Evolutionary conservation across 2,888 invertebrate species (phyloP).

Genomic region (Andrena chrysosceles): DNA sequence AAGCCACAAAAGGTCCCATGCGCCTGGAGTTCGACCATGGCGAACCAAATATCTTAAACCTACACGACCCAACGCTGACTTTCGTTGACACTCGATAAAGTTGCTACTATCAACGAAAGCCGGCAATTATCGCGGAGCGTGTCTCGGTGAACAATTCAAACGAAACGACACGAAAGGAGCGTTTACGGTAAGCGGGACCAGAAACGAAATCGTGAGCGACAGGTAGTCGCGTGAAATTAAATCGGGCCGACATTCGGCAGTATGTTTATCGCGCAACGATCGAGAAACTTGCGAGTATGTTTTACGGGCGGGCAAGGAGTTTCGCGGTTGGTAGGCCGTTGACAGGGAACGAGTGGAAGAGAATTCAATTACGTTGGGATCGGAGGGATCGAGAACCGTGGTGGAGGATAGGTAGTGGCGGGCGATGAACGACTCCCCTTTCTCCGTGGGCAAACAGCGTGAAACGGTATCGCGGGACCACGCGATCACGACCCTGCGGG

Average conservation of each 20-base stretch:
- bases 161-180: no score
- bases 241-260: neutral
- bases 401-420: neutral
- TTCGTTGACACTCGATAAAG: no score
- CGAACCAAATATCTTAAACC: no score
- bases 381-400: constrained; percentile 5
- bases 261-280: neutral
- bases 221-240: neutral
- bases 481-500: constrained; percentile 31
- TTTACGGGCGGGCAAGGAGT: neutral
- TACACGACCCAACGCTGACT: no score
- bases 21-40: no score
- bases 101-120: neutral
- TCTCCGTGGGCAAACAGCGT: constrained; percentile 55
- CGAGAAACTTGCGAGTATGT: neutral
- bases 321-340: neutral
- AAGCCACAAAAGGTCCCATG: no score
- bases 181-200: no score
- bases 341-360: constrained; percentile 15
- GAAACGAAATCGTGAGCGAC: neutral
- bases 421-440: constrained; percentile 2
- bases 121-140: neutral
- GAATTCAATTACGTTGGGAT: constrained; percentile 37
- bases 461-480: constrained; percentile 55
- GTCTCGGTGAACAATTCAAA: neutral